These are phyloP conservation scores for Caenorhabditis doughertyi DNA, from an alignment of 2,888 invertebrate species.

Conservation along the genomic window DNA sequence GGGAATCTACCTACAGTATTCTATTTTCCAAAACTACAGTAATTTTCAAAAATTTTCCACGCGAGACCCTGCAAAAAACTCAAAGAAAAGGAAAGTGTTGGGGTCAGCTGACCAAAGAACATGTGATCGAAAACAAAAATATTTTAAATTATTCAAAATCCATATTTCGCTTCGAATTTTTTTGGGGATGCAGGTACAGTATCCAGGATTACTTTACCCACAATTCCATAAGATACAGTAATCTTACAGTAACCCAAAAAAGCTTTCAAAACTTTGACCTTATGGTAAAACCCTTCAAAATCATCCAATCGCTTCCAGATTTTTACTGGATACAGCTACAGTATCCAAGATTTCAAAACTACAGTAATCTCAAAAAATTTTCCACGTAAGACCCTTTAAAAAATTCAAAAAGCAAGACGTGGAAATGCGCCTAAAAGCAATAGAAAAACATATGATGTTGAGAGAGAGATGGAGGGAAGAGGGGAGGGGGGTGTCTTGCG, in stretches of 20 bases:
- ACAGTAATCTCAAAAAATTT: constrained; percentile 11
- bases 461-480: neutral
- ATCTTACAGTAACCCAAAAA: neutral
- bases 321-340: neutral
- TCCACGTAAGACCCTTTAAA: neutral
- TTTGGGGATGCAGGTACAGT: neutral
- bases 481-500: neutral
- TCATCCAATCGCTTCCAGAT: neutral
- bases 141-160: neutral
- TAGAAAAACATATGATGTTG: neutral
- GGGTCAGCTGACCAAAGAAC: too few relatives aligned
- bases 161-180: neutral
- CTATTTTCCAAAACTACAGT: neutral
- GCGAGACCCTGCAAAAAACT: too few relatives aligned
- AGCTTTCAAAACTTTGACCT: neutral
- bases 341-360: neutral
- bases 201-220: neutral
- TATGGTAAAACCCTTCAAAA: constrained; percentile 1
- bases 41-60: neutral
- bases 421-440: neutral
- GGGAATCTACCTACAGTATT: too few relatives aligned
- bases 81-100: too few relatives aligned
- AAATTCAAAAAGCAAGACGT: neutral
- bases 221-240: neutral
- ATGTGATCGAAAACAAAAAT: too few relatives aligned